Conservation (phyloP, 1,140 invertebrate species). For the Hypothenemus hampei region DNA sequence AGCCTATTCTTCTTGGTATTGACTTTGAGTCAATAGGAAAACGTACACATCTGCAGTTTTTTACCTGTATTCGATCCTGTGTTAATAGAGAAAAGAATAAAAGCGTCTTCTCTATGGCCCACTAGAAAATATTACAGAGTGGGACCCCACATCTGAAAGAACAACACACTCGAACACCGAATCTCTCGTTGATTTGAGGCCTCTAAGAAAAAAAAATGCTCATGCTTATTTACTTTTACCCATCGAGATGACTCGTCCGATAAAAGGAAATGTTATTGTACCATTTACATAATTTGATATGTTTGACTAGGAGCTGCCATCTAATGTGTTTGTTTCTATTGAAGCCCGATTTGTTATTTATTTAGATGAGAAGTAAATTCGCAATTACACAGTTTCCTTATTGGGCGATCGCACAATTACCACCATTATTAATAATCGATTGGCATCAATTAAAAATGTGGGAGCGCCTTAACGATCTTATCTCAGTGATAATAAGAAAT, state of each 20-base stretch:
- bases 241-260: background rate
- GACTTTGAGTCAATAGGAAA: background rate
- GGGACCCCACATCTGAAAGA: background rate
- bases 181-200: background rate
- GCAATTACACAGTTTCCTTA: too few species aligned
- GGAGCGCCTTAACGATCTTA: too few species aligned
- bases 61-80: background rate
- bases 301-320: too few species aligned
- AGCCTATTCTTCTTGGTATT: background rate
- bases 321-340: too few species aligned
- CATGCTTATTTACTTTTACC: background rate
- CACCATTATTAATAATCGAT: too few species aligned
- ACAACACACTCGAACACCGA: background rate
- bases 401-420: too few species aligned
- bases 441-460: too few species aligned
- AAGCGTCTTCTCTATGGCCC: too few species aligned
- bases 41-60: background rate
- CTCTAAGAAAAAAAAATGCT: background rate
- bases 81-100: too few species aligned
- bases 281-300: background rate
- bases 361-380: too few species aligned
- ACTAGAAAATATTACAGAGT: background rate
- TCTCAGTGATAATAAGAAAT: too few species aligned
- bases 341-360: too few species aligned
- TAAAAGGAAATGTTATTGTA: background rate